Conservation (phyloP, 2,888 invertebrate genomes). For the Desoria tigrina region DNA sequence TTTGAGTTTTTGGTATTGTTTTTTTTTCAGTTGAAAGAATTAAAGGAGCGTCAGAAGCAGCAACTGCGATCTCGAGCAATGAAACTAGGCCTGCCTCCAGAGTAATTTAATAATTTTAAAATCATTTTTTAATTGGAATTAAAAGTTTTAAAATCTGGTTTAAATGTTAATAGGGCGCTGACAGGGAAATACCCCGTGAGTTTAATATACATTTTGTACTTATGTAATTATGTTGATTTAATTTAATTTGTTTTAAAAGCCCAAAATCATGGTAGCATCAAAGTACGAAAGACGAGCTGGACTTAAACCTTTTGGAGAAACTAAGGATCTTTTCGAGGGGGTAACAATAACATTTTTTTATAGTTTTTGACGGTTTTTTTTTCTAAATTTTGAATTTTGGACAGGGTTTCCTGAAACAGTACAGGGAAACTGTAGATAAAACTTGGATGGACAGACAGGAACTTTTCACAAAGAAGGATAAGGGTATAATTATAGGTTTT, state of each 20-base stretch:
- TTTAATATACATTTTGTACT: neutral
- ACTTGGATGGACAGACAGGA: constrained; percentile 34
- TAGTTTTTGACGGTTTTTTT: neutral
- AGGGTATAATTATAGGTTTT: constrained; percentile 17
- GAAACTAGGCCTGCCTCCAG: constrained; percentile 34
- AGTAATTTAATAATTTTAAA: constrained; percentile 27
- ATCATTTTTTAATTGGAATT: neutral
- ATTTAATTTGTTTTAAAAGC: constrained; percentile 13
- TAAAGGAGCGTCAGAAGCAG: constrained; percentile 37
- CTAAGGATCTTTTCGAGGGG: constrained; percentile 35
- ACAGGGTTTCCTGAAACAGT: constrained; percentile 32
- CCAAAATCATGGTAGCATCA: constrained; percentile 34
- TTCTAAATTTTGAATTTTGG: neutral
- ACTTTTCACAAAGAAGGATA: constrained; percentile 31
- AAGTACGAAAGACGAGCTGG: constrained; percentile 33
- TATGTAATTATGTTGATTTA: neutral
- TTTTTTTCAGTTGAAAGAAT: constrained; percentile 26
- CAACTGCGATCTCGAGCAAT: constrained; percentile 35
- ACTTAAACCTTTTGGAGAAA: constrained; percentile 36
- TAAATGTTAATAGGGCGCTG: constrained; percentile 23
- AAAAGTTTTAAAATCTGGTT: constrained; percentile 5
- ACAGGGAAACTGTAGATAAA: constrained; percentile 17
- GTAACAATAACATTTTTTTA: constrained; percentile 7
- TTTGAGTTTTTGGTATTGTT: too few species aligned
- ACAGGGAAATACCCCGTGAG: constrained; percentile 37